Conservation (phyloP, 1,140 invertebrate species). For the Lepidotrigona ventralis region DNA sequence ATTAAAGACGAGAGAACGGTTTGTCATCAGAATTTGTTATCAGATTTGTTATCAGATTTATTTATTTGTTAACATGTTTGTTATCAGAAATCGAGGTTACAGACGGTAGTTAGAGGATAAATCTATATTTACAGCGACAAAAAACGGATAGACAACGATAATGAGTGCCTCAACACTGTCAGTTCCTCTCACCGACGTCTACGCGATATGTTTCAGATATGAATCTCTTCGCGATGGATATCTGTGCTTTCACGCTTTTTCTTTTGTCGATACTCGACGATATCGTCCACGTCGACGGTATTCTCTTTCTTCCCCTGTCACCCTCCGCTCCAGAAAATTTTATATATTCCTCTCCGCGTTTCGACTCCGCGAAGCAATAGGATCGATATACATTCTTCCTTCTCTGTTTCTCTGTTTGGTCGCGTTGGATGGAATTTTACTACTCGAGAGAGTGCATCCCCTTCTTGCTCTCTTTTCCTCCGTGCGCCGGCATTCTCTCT, state of each 20-base stretch:
- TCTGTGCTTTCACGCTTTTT: slow-evolving; percentile 18
- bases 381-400: slow-evolving; percentile 44
- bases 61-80: too few species aligned
- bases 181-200: slow-evolving; percentile 2
- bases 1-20: neutral
- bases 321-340: slow-evolving; percentile 43
- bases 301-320: neutral
- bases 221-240: slow-evolving; percentile 42
- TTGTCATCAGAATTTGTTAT: too few species aligned
- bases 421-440: slow-evolving; percentile 38
- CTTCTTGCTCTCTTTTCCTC: neutral
- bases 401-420: neutral
- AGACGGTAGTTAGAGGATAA: neutral
- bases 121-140: slow-evolving; percentile 23
- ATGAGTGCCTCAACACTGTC: neutral
- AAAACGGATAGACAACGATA: slow-evolving; percentile 14
- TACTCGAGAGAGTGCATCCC: slow-evolving; percentile 18
- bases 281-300: slow-evolving; percentile 2
- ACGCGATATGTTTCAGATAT: slow-evolving; percentile 20
- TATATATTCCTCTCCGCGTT: slow-evolving; percentile 42
- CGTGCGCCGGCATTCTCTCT: neutral
- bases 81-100: slow-evolving; percentile 32
- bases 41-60: too few species aligned
- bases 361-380: slow-evolving; percentile 44
- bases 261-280: neutral